Conservation (phyloP, 2,113 vertebrate species). For the Protobothrops mucrosquamatus region DNA sequence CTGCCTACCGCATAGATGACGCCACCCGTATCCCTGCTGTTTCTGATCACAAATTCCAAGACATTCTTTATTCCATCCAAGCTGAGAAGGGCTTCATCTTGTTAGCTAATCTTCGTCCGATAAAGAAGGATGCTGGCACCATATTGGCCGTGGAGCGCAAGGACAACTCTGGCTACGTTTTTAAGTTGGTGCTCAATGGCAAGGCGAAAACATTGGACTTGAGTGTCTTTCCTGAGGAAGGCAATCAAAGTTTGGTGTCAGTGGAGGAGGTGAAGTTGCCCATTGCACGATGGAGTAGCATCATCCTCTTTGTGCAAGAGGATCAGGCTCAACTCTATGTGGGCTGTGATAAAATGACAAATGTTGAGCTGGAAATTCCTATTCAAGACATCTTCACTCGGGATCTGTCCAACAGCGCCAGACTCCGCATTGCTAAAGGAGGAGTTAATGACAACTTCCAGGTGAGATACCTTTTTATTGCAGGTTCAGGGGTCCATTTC, state of each 20-base stretch:
- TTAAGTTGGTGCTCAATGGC: slow-evolving; percentile 93
- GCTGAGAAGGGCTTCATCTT: slow-evolving; percentile 92
- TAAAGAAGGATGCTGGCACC: slow-evolving; percentile 84
- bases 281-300: slow-evolving; percentile 90
- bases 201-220: slow-evolving; percentile 89
- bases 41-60: slow-evolving; percentile 86
- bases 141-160: slow-evolving; percentile 85
- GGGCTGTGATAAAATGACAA: slow-evolving; percentile 91
- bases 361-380: slow-evolving; percentile 83
- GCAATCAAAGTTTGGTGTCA: slow-evolving; percentile 84
- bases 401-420: slow-evolving; percentile 79
- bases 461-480: slow-evolving; percentile 70
- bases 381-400: slow-evolving; percentile 86
- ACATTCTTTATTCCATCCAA: slow-evolving; percentile 89
- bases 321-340: slow-evolving; percentile 90
- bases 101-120: slow-evolving; percentile 87
- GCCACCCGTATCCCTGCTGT: slow-evolving; percentile 86
- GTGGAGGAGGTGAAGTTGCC: slow-evolving; percentile 88
- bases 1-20: slow-evolving; percentile 91
- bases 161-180: slow-evolving; percentile 84
- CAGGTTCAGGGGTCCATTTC: not conserved
- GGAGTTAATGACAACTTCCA: slow-evolving; percentile 86
- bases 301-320: slow-evolving; percentile 94
- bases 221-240: slow-evolving; percentile 74
- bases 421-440: slow-evolving; percentile 87